These are phyloP conservation scores for Dicaeum eximium DNA, from an alignment of 2,113 vertebrate genomes.

Conservation along the genomic window DNA sequence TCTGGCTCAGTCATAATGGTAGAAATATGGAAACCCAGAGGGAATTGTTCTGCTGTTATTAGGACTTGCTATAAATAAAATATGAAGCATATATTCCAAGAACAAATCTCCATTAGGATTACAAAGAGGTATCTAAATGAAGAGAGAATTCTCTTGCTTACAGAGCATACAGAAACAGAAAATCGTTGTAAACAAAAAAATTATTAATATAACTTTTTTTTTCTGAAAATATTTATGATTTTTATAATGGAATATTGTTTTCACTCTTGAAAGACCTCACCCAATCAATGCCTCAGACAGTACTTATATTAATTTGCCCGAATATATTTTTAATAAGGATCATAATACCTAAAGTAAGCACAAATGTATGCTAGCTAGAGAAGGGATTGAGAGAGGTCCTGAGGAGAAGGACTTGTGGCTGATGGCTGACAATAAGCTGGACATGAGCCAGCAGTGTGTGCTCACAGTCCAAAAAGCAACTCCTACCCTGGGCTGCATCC, in stretches of 20 bases:
- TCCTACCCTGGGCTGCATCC: background rate
- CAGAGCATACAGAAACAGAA: background rate
- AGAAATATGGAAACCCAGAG: constrained; percentile 44
- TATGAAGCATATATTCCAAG: constrained; percentile 61
- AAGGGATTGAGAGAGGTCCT: background rate
- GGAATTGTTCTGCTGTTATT: constrained; percentile 53
- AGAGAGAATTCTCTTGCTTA: constrained; percentile 34
- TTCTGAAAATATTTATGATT: background rate
- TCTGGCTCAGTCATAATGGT: constrained; percentile 13
- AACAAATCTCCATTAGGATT: constrained; percentile 60
- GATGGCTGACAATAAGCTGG: background rate
- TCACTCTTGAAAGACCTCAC: background rate
- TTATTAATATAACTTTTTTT: background rate
- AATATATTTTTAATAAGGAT: background rate
- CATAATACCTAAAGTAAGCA: background rate
- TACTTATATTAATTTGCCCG: background rate
- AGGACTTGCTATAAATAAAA: constrained; percentile 65
- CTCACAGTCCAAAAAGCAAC: background rate
- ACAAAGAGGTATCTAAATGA: constrained; percentile 46
- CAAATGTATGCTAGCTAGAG: background rate
- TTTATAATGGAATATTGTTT: background rate
- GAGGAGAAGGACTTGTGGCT: background rate
- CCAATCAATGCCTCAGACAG: background rate
- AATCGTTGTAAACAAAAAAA: background rate
- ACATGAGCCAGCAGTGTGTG: background rate